Percentiles rank a stretch among this genome's conserved stretches.
Conservation (phyloP, 2,113 vertebrate species). For the Amazona vittata region DNA sequence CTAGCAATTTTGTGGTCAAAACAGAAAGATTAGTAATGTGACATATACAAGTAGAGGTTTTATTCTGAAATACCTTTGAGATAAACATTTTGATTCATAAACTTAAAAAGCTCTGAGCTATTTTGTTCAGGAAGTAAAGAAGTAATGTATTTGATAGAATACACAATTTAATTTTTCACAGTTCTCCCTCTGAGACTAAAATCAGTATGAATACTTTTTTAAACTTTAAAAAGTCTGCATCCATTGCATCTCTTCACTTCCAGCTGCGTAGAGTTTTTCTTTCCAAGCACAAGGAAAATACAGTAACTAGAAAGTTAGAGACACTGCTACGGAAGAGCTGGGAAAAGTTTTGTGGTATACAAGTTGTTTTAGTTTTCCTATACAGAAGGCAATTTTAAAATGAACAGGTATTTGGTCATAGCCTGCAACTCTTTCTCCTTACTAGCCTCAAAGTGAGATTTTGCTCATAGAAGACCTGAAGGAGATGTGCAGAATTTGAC, state of each 20-base stretch:
- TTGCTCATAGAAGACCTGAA: not conserved
- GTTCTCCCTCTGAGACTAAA: not conserved
- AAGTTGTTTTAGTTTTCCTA: not conserved
- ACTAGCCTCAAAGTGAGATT: not conserved
- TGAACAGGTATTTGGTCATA: not conserved
- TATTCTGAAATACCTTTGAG: not conserved
- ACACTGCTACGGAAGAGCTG: not conserved
- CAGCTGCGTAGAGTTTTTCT: not conserved
- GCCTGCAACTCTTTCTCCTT: not conserved
- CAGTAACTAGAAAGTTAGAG: not conserved
- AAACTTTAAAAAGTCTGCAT: not conserved
- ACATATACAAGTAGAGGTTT: not conserved
- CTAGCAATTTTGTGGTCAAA: not conserved
- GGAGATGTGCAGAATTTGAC: not conserved
- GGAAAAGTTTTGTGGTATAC: not conserved
- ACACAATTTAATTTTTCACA: not conserved
- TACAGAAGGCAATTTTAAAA: not conserved
- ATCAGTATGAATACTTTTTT: not conserved
- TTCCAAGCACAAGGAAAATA: not conserved
- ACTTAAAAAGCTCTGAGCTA: not conserved
- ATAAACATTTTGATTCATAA: not conserved
- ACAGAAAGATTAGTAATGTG: not conserved
- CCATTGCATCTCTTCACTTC: not conserved
- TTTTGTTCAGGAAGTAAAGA: not conserved
- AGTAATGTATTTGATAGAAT: not conserved